Conservation (phyloP, 2,797 vertebrate species). For the Adelosebastes latens region DNA sequence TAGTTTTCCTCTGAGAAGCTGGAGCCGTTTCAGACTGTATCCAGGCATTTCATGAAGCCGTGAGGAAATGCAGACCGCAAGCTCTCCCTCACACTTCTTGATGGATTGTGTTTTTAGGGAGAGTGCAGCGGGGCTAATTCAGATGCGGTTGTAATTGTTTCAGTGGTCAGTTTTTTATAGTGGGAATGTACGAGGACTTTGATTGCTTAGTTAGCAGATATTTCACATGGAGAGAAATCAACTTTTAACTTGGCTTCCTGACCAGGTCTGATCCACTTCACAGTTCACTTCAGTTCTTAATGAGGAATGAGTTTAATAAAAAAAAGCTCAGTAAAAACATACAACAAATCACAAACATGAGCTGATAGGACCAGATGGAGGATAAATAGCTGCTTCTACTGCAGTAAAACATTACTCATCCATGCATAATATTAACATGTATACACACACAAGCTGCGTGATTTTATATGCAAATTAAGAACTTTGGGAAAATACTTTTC, state of each 20-base stretch:
- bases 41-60: slow-evolving; percentile 61
- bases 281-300: slow-evolving; percentile 21
- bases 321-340: slow-evolving; percentile 23
- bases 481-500: not conserved
- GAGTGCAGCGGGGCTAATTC: slow-evolving; percentile 52
- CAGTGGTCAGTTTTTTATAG: slow-evolving; percentile 68
- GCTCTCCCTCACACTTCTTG: slow-evolving; percentile 40
- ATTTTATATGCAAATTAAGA: slow-evolving; percentile 23
- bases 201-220: slow-evolving; percentile 47
- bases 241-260: slow-evolving; percentile 26
- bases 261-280: slow-evolving; percentile 10
- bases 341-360: slow-evolving; percentile 15
- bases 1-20: slow-evolving; percentile 4
- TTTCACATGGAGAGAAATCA: slow-evolving; percentile 47
- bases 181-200: slow-evolving; percentile 45
- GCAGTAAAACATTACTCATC: slow-evolving; percentile 20
- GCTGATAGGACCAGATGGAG: slow-evolving; percentile 21
- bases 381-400: not conserved
- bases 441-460: not conserved
- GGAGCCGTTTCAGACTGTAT: slow-evolving; percentile 38
- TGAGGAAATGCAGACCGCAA: slow-evolving; percentile 64
- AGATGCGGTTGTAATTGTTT: slow-evolving; percentile 62
- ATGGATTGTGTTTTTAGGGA: slow-evolving; percentile 57
- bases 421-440: slow-evolving; percentile 8
- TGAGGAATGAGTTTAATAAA: slow-evolving; percentile 17